A percentile compares a stretch with the other conserved stretches of the same genome.
Evolutionary conservation across 2,113 vertebrate species (phyloP).

Genomic region (Apus apus): DNA sequence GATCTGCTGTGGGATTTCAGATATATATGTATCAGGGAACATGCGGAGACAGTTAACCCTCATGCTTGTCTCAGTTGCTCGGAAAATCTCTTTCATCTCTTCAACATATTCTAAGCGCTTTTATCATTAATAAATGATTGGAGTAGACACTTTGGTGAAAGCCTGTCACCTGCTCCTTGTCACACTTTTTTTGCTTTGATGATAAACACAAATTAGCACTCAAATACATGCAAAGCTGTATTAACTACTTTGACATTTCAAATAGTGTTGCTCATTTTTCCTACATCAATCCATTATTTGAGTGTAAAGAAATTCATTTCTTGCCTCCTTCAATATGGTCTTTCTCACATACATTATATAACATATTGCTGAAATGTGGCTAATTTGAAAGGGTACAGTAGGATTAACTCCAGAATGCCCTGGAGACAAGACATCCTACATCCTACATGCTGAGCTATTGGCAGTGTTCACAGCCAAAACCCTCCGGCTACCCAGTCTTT

Average conservation of each 20-base stretch:
- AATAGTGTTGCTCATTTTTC: neutral
- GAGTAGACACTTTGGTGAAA: neutral
- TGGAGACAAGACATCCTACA: neutral
- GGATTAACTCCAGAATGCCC: neutral
- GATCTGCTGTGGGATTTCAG: neutral
- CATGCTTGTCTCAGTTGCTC: neutral
- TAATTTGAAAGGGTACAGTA: slow-evolving; percentile 27
- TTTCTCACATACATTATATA: neutral
- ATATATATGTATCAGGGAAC: neutral
- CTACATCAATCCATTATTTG: neutral
- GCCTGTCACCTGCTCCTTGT: neutral
- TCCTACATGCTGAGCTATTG: neutral
- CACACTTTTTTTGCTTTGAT: neutral
- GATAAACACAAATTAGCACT: slow-evolving; percentile 32
- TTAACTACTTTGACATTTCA: slow-evolving; percentile 33
- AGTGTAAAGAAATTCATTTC: neutral
- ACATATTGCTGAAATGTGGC: neutral
- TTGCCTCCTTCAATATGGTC: neutral
- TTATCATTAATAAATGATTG: neutral
- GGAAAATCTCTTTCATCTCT: neutral
- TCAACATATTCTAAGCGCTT: neutral
- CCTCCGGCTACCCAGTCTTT: neutral
- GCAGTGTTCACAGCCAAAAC: neutral
- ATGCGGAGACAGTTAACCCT: neutral
- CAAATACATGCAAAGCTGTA: neutral